Base-by-base conservation (phyloP, 1,140 invertebrate genomes). In the Proales similis region DNA sequence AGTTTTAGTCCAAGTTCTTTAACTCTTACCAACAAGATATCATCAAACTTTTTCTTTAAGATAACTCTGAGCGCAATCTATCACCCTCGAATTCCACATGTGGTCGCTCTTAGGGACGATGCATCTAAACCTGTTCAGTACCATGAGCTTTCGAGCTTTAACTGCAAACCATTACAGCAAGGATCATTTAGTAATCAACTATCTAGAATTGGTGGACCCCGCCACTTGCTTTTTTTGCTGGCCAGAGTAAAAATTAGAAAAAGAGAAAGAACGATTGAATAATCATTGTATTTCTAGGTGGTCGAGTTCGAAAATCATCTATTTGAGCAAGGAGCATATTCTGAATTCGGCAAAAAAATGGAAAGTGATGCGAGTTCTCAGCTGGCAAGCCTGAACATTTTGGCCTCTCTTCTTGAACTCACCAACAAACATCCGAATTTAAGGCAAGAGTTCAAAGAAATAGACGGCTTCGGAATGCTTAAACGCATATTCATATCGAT, bases 401-500 rank as follows among this genome's bases (percentile, higher is more conserved):
- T 57, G 11, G 51, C 39, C 22, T 42, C 33, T 11, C 19, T 57
- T 6, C 39, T 57, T 14, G 20, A 26, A 27, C 32, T 57, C 26
- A 20, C 30, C 11, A 57, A 57, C 9, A 57, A 42, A 22, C 24
- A 42, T 42, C 24, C 51, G 9, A 24, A 42, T 42, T 29, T 57
- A 7, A 22, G 45, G 12, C 29, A 24, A 12, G 51, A 57, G 19
- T 57, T 42, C 11, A 57, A 26, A 57, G 24, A 57, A 57, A 57
- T 57, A 29, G 51, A 57, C 29, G 51, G 51, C 11, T 57, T 42
- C 20, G 17, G 39, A 3, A 14, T 57, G 29, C n/a, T 57, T 3
- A 22, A 57, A 42, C 26, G 51, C 27, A 42, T 57, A 19, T 57
- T 57, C 22, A 57, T 24, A 9, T 57, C 51, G 17, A 42, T 57